Evolutionary conservation across 2,888 invertebrate genomes (phyloP).

Genomic region (Drosophila meridionalis): DNA sequence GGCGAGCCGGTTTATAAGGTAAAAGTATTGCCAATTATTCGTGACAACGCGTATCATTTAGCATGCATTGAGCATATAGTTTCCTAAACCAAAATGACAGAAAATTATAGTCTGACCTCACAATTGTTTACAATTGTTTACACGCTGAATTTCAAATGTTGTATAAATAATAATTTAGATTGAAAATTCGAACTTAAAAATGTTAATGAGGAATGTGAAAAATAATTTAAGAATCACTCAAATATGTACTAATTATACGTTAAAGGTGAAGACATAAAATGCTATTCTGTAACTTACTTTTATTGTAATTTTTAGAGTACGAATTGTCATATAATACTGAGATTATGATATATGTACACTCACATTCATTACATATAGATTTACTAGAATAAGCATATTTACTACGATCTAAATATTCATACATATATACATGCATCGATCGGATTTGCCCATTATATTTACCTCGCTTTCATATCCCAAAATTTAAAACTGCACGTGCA

Average conservation of each 20-base stretch:
- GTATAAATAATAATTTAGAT: background rate
- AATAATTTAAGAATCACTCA: background rate
- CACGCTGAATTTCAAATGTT: conserved; percentile 3
- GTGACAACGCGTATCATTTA: conserved; percentile 33
- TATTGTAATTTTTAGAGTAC: background rate
- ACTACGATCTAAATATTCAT: too few species aligned
- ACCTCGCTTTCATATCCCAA: background rate
- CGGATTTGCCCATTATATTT: background rate
- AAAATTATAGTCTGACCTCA: conserved; percentile 58
- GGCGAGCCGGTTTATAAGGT: conserved; percentile 14
- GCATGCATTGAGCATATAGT: conserved; percentile 54
- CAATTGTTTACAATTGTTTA: background rate
- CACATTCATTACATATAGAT: too few species aligned
- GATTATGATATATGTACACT: too few species aligned
- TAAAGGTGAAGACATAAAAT: background rate
- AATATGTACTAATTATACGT: too few species aligned
- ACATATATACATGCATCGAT: too few species aligned
- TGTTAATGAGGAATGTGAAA: conserved; percentile 5
- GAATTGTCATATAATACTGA: too few species aligned
- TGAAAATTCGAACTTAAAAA: conserved; percentile 9
- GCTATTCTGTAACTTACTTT: background rate
- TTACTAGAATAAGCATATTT: too few species aligned
- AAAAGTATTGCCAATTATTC: conserved; percentile 50
- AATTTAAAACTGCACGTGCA: background rate
- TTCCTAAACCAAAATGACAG: conserved; percentile 29